Base-by-base conservation (phyloP, 2,797 vertebrate genomes). In the Thalassophryne amazonica region DNA sequence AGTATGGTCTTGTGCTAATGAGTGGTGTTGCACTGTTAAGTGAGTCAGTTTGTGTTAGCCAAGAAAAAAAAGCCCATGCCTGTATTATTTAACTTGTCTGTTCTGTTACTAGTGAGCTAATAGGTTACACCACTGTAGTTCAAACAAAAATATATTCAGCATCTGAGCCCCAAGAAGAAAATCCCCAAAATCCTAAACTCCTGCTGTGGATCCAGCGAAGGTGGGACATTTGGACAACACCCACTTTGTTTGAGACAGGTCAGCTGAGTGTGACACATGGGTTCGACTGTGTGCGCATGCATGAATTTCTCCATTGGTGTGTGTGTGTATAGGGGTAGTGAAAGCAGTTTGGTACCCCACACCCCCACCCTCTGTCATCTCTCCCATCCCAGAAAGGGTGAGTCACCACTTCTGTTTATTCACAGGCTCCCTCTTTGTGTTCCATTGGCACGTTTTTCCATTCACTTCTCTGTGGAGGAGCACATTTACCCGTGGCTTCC, bases 401-500 rank as follows among this genome's bases (percentile, higher is more conserved):
- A 85, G 81, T 89, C 89, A 89, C 75, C 53, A 23, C 40, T 56
- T 80, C 62, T 88, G 85, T 90, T 89, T 87, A 87, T 89, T 88
- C 83, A 84, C 84, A 69, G 70, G 52, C 76, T 86, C 64, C 56
- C 76, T 79, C 50, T 75, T 83, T 74, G 73, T 88, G 78, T 88
- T 90, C 87, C 86, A 80, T 65, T 84, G 78, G 80, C 86, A 85
- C 65, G 50, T 80, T 89, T 89, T 89, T 89, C 90, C 89, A 82
- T 80, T 81, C 76, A 68, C 58, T 81, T 74, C 58, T 57, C 38
- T 20, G 37, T 45, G 50, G 45, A 73, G 46, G 20, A 61, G 56
- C 60, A 62, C 23, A 34, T 52, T 39, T 48, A 32, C 49, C 33
- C 31, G 36, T 11, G 42, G 45, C 46, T 40, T 52, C 47, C 36